Evolutionary conservation across 2,888 invertebrate genomes (phyloP).

Genomic region (Diarsia mendica): DNA sequence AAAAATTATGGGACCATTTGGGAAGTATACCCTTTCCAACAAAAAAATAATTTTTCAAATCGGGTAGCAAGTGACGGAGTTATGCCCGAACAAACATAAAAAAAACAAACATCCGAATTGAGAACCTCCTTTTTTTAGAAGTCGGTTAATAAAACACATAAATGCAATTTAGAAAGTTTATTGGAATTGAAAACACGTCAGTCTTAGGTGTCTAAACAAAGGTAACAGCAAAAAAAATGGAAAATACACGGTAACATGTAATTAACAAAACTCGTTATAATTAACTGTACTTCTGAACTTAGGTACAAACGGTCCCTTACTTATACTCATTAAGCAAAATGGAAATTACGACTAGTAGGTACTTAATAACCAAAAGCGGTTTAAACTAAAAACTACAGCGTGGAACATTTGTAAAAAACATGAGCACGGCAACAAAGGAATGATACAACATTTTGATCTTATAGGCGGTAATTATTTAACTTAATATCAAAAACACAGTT

Average conservation of each 20-base stretch:
- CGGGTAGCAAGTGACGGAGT: no score
- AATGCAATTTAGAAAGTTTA: conserved; percentile 53
- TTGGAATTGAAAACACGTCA: conserved; percentile 61
- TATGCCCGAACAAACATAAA: no score
- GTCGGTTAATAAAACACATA: conserved; percentile 50
- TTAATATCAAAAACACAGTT: conserved; percentile 27
- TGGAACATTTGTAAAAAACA: conserved; percentile 20
- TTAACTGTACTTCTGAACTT: conserved; percentile 48
- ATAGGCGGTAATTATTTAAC: conserved; percentile 63
- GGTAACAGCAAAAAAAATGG: conserved; percentile 34
- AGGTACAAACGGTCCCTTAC: conserved; percentile 12
- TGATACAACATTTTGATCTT: conserved; percentile 60
- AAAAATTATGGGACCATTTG: no score
- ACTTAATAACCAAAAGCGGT: conserved; percentile 44
- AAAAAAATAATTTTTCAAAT: no score
- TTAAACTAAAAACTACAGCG: conserved; percentile 8
- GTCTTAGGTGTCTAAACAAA: conserved; percentile 56
- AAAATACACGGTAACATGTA: conserved; percentile 28
- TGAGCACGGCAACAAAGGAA: conserved; percentile 58
- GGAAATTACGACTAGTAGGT: conserved; percentile 46
- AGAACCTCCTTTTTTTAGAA: no score
- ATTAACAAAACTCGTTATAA: conserved; percentile 3
- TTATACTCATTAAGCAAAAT: neutral
- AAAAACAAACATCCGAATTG: no score
- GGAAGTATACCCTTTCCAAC: no score